Evolutionary conservation across 2,797 vertebrate species (phyloP).

Genomic region (Semotilus atromaculatus): DNA sequence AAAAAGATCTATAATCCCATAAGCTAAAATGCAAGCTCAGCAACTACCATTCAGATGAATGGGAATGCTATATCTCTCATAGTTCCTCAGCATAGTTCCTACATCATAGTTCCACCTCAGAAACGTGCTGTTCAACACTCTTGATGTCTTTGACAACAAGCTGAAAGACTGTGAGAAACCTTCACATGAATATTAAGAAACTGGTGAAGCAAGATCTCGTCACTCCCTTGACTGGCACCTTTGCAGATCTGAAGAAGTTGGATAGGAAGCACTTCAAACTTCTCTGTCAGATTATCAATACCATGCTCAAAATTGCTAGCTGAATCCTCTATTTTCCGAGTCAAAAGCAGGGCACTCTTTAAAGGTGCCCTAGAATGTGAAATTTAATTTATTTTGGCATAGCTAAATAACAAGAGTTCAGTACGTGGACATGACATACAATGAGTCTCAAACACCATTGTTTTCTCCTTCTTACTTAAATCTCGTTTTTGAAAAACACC

Average conservation of each 20-base stretch:
- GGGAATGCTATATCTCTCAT: not conserved
- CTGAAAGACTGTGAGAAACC: not conserved
- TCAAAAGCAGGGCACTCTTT: slow-evolving; percentile 12
- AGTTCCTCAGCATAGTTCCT: too few relatives aligned
- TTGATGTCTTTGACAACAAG: not conserved
- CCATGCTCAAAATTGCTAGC: not conserved
- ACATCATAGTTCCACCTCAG: not conserved
- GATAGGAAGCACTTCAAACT: not conserved
- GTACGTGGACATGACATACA: too few relatives aligned
- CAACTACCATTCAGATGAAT: not conserved
- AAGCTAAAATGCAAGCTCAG: not conserved
- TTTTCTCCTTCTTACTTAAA: too few relatives aligned
- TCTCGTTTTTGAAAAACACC: too few relatives aligned
- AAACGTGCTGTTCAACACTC: not conserved
- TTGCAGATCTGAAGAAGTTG: not conserved
- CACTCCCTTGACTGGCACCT: not conserved
- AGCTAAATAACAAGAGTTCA: too few relatives aligned
- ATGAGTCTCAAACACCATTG: too few relatives aligned
- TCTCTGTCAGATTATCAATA: slow-evolving; percentile 11
- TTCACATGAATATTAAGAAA: not conserved
- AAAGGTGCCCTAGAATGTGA: too few relatives aligned
- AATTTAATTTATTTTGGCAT: too few relatives aligned
- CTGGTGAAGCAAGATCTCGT: not conserved
- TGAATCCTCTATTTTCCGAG: not conserved
- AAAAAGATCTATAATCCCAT: not conserved